phyloP scores from a whole-genome alignment of 2,888 invertebrate species.

The Lottia gigantea region DNA sequence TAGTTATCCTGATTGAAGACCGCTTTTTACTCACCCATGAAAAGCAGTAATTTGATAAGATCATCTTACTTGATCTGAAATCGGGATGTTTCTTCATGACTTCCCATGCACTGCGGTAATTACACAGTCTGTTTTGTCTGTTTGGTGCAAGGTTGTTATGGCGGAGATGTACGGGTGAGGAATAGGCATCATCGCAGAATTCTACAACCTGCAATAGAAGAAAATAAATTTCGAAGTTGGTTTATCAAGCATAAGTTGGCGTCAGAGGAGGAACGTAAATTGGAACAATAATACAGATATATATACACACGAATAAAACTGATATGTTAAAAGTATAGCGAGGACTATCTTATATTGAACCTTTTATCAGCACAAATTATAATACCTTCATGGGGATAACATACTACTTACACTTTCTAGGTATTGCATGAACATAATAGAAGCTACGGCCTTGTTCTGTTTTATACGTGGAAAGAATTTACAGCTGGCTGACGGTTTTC shows the following conservation, averaged over 20 bases:
- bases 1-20: too few relatives aligned
- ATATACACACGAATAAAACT: too few relatives aligned
- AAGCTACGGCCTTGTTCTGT: conserved; percentile 31
- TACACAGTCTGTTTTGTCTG: conserved; percentile 41
- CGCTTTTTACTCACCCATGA: too few relatives aligned
- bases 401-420: conserved; percentile 31
- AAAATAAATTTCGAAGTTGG: too few relatives aligned
- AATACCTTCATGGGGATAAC: not conserved
- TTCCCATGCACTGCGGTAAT: conserved; percentile 45
- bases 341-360: too few relatives aligned
- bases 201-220: conserved; percentile 35
- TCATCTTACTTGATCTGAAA: conserved; percentile 30
- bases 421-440: conserved; percentile 40
- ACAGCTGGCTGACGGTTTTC: conserved; percentile 30
- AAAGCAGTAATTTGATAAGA: too few relatives aligned
- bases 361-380: too few relatives aligned
- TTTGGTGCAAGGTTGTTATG: conserved; percentile 43
- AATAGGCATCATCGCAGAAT: conserved; percentile 42
- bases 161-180: conserved; percentile 27
- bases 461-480: conserved; percentile 35
- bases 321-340: too few relatives aligned
- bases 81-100: conserved; percentile 46
- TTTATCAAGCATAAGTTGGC: too few relatives aligned
- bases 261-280: too few relatives aligned
- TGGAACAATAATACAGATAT: too few relatives aligned